Evolutionary conservation across 1,140 invertebrate species (phyloP).

Genomic region (Leptonema lineaticorne): DNA sequence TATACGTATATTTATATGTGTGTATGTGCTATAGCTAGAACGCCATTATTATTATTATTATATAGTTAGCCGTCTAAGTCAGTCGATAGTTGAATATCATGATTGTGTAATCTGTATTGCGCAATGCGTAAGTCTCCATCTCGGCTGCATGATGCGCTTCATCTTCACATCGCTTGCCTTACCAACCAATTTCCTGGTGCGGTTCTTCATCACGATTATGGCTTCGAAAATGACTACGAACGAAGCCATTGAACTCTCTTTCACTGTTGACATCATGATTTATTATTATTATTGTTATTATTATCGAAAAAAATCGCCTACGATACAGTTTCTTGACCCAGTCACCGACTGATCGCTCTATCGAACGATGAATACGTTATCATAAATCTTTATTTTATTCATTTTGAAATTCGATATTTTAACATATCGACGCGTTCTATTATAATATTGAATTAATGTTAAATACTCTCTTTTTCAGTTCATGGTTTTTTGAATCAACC

Average conservation of each 20-base stretch:
- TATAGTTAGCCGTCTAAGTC: not conserved
- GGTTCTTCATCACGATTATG: not conserved
- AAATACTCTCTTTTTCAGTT: too few relatives aligned
- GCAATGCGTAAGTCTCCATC: not conserved
- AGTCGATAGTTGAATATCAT: constrained; percentile 21
- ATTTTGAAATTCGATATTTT: too few relatives aligned
- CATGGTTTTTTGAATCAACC: too few relatives aligned
- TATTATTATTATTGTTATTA: too few relatives aligned
- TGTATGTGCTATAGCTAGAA: not conserved
- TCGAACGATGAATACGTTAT: too few relatives aligned
- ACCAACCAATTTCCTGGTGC: constrained; percentile 11
- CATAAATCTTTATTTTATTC: too few relatives aligned
- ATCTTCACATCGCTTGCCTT: not conserved
- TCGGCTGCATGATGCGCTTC: constrained; percentile 16
- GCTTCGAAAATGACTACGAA: not conserved
- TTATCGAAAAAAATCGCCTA: not conserved
- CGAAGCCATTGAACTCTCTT: constrained; percentile 14
- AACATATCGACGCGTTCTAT: too few relatives aligned
- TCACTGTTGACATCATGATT: not conserved
- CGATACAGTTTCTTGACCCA: constrained; percentile 6
- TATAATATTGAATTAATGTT: too few relatives aligned
- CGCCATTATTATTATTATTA: not conserved
- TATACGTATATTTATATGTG: too few relatives aligned
- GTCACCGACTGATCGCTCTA: not conserved
- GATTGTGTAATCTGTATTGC: constrained; percentile 12